Base-by-base conservation (phyloP, 2,888 invertebrate species). In the Nasonovia ribisnigri region DNA sequence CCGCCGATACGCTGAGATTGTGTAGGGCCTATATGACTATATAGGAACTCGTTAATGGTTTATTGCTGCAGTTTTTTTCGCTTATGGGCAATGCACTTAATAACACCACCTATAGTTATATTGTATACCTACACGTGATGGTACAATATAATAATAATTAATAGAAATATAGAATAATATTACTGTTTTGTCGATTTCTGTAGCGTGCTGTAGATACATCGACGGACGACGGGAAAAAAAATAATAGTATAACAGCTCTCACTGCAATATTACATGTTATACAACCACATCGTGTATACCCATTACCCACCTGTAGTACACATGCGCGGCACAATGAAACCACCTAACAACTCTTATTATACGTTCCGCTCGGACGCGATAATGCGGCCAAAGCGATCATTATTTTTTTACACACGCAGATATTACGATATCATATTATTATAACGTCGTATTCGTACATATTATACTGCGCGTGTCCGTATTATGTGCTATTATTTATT, bases 311-410 rank as follows among this genome's bases (percentile, higher is more conserved):
- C 77, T 77, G 77, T 77, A 77, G 77, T 77, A 77, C 77, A 77
- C 77, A 77, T 77, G n/a, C 36, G 36, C 51, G 88, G 88, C 48
- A 51, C 88, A 51, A 51, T 51, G 51, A 88, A 36, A 77, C 77
- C 77, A 88, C 24, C 51, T 88, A 48, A 48, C 48, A 87, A 48
- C 46, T 48, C n/a, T n/a, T 51, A n/a, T n/a, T 87, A n/a, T 48
- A 48, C 87, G 87, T 87, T 87, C 87, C 87, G n/a, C 87, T 87
- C 48, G 48, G 87, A 87, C 87, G 87, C 48, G 87, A 87, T 51
- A 51, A 88, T 77, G 77, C 77, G 36, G 36, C 36, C 36, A 77
- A 77, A 77, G 77, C 36, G 77, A 77, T 77, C 36, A 36, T 48
- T 51, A 24, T n/a, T 88, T 48, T 77, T 77, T 77, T 77, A 36